Percentiles rank a stretch among this genome's conserved stretches.
phyloP scores from a whole-genome alignment of 2,888 invertebrate species.

The Drosophila kanekoi region DNA sequence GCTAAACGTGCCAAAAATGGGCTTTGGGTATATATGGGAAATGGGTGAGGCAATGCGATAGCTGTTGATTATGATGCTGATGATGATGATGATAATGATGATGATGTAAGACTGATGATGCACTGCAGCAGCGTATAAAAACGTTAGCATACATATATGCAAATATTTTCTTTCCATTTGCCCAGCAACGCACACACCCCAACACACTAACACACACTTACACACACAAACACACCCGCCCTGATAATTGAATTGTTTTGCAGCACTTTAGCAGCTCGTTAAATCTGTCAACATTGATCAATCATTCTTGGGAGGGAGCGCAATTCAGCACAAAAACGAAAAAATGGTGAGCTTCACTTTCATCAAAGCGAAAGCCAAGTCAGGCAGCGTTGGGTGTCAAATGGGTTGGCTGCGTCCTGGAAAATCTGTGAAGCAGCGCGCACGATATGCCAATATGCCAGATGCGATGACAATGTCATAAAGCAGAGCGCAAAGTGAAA shows the following conservation, averaged over 20 bases:
- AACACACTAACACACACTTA: slow-evolving; percentile 6
- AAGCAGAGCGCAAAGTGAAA: slow-evolving; percentile 33
- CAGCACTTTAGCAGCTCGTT: slow-evolving; percentile 80
- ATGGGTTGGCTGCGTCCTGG: slow-evolving; percentile 1
- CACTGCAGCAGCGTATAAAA: slow-evolving; percentile 32
- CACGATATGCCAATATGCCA: slow-evolving; percentile 28
- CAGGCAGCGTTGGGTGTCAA: slow-evolving; percentile 1
- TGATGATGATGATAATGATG: background rate
- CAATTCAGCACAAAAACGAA: background rate
- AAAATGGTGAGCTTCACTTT: slow-evolving; percentile 20
- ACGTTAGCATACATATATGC: slow-evolving; percentile 37
- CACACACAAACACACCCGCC: slow-evolving; percentile 2
- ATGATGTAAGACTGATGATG: slow-evolving; percentile 32
- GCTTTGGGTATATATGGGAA: slow-evolving; percentile 9
- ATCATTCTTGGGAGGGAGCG: slow-evolving; percentile 48
- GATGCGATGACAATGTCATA: slow-evolving; percentile 19
- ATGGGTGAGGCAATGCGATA: background rate
- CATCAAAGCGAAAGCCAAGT: slow-evolving; percentile 19
- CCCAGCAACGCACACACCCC: slow-evolving; percentile 25
- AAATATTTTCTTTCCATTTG: slow-evolving; percentile 70
- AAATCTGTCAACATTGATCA: slow-evolving; percentile 81
- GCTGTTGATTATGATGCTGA: slow-evolving; percentile 2
- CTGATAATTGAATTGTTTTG: slow-evolving; percentile 77
- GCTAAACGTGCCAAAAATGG: slow-evolving; percentile 23
- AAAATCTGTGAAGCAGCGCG: slow-evolving; percentile 1